Conservation (phyloP, 2,888 invertebrate genomes). For the Melanostoma mellinum region DNA sequence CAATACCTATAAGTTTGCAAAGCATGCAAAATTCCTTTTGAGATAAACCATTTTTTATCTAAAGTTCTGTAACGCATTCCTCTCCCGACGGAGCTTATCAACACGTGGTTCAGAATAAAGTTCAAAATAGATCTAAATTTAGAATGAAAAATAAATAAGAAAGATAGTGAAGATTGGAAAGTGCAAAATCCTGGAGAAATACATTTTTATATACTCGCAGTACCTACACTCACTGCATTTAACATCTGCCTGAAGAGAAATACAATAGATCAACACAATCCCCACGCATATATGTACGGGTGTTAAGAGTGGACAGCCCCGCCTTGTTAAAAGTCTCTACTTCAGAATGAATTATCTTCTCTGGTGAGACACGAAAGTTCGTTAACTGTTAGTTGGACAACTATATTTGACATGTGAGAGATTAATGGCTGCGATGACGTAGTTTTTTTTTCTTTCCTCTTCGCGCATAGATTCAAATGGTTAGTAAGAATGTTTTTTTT, state of each 20-base stretch:
- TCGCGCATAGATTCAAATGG: too few species aligned
- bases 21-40: not conserved
- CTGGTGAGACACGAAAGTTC: slow-evolving; percentile 48
- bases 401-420: slow-evolving; percentile 49
- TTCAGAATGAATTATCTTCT: slow-evolving; percentile 52
- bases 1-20: too few species aligned
- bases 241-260: slow-evolving; percentile 31
- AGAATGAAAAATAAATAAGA: slow-evolving; percentile 6
- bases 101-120: slow-evolving; percentile 51
- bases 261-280: slow-evolving; percentile 49
- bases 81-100: slow-evolving; percentile 2
- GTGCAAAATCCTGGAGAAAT: slow-evolving; percentile 10
- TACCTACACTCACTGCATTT: slow-evolving; percentile 42
- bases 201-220: slow-evolving; percentile 5
- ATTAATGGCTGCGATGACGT: slow-evolving; percentile 61
- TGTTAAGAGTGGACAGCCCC: not conserved
- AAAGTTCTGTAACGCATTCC: not conserved
- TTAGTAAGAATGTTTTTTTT: too few species aligned
- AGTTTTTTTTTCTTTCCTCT: slow-evolving; percentile 6
- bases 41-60: not conserved
- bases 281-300: slow-evolving; percentile 10
- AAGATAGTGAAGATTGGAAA: not conserved
- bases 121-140: slow-evolving; percentile 53
- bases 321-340: slow-evolving; percentile 22
- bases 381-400: slow-evolving; percentile 63